Evolutionary conservation across 2,113 vertebrate species (phyloP).

Genomic region (Deroptyus accipitrinus): DNA sequence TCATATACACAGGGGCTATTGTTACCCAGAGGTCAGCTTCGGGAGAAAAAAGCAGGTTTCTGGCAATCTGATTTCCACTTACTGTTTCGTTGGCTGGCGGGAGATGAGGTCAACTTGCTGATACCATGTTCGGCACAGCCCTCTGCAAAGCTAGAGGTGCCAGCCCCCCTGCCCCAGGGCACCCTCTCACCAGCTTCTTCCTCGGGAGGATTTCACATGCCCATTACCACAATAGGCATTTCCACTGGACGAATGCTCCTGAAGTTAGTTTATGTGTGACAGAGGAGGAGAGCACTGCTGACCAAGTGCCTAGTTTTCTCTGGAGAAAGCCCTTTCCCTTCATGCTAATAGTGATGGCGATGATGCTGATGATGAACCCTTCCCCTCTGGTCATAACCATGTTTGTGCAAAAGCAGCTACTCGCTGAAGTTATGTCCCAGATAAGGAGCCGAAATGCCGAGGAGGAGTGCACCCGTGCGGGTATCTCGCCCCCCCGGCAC

Average conservation of each 20-base stretch:
- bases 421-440: accelerated
- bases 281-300: neutral
- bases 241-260: accelerated
- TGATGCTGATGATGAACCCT: neutral
- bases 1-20: neutral
- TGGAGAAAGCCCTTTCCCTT: neutral
- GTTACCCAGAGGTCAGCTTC: neutral
- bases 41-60: neutral
- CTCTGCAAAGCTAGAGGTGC: neutral
- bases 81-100: accelerated
- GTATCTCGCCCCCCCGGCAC: neutral
- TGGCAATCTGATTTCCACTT: neutral
- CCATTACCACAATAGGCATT: neutral
- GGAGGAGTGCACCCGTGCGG: neutral
- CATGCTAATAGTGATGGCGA: no score
- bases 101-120: neutral
- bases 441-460: neutral
- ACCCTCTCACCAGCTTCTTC: neutral
- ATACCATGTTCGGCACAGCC: accelerated
- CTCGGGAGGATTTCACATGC: neutral
- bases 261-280: neutral
- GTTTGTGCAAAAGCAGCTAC: neutral
- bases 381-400: neutral
- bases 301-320: accelerated
- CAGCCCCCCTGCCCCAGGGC: neutral